Base-by-base conservation (phyloP, 1,140 invertebrate species). In the Platyscapa corneri region DNA sequence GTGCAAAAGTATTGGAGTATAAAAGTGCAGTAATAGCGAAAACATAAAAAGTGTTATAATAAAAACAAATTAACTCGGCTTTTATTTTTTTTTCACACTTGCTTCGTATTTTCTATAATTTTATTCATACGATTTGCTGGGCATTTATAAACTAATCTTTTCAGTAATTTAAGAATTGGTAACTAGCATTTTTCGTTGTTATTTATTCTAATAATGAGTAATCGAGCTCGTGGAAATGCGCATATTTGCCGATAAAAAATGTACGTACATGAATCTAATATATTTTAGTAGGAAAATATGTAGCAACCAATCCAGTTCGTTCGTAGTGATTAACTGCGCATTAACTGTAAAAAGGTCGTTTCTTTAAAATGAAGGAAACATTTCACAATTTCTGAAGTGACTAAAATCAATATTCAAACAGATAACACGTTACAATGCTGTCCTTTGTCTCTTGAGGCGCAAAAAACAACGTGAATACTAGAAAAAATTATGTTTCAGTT, bases 401-500 rank as follows among this genome's bases (percentile, higher is more conserved):
- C 53, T 56, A 75, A 75, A 83, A 75, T 75, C 70, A 83, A 83
- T 83, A 75, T 34, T 75, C 23, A 32, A 74, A 64, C 70, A 46
- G 42, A 46, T n/a, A 49, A 39, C 5, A 75, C 53, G 60, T 42
- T 12, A 75, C 14, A 60, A 12, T 3, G 23, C 3, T 72, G 27
- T 60, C 27, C 23, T 49, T 6, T 49, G 10, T 39, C 23, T n/a
- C 20, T 49, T 49, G 23, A 74, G 8, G 42, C 39, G 37, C n/a
- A 10, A 27, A 37, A 49, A 34, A 81, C 34, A 12, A n/a, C n/a
- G 10, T 3, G 18, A 3, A 49, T 18, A 10, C 30, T 53, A 39
- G 42, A 70, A 78, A n/a, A 77, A 76, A 34, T 37, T 77, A 56
- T 60, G 20, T 67, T 77, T 77, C 60, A 46, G n/a, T 16, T 16